Percentiles rank a stretch among this genome's conserved stretches.
Conservation (phyloP, 1,140 invertebrate species). For the Pectinophora gossypiella region DNA sequence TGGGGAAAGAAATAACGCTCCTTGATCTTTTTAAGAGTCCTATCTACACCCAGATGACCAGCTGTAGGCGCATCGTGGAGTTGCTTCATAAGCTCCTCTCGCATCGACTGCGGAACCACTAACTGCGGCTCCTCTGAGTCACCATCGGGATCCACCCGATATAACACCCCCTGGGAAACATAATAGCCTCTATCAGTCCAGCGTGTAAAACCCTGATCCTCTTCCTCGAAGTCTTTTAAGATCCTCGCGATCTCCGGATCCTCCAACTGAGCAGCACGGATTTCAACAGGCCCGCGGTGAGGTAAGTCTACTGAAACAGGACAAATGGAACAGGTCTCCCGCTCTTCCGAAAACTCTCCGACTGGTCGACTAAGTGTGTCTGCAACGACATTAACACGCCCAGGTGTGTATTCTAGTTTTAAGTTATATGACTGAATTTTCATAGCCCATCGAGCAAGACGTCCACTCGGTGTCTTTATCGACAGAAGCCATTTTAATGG, state of each 20-base stretch:
- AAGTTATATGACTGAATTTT: constrained; percentile 33
- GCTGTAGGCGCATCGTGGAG: constrained; percentile 27
- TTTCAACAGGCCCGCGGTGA: neutral
- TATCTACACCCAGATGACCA: constrained; percentile 26
- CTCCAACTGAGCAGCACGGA: constrained; percentile 14
- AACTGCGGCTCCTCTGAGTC: constrained; percentile 24
- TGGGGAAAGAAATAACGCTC: constrained; percentile 22
- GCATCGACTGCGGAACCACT: constrained; percentile 10
- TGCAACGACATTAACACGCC: constrained; percentile 21
- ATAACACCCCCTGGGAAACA: constrained; percentile 21
- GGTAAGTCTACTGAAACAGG: constrained; percentile 10
- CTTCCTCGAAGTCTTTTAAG: constrained; percentile 16
- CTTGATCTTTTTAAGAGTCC: constrained; percentile 17
- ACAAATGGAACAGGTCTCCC: constrained; percentile 4
- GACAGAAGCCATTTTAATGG: constrained; percentile 59
- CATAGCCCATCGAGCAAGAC: constrained; percentile 54
- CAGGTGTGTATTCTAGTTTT: constrained; percentile 19
- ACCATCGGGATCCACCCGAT: constrained; percentile 17
- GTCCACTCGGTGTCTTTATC: constrained; percentile 40
- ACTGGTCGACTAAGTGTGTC: constrained; percentile 20
- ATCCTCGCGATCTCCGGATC: constrained; percentile 15
- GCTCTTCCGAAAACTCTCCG: constrained; percentile 1
- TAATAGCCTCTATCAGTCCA: constrained; percentile 26
- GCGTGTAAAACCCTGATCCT: neutral
- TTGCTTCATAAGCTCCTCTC: constrained; percentile 13